phyloP scores from a whole-genome alignment of 2,113 vertebrate genomes.

The Phalacrocorax pelagicus region DNA sequence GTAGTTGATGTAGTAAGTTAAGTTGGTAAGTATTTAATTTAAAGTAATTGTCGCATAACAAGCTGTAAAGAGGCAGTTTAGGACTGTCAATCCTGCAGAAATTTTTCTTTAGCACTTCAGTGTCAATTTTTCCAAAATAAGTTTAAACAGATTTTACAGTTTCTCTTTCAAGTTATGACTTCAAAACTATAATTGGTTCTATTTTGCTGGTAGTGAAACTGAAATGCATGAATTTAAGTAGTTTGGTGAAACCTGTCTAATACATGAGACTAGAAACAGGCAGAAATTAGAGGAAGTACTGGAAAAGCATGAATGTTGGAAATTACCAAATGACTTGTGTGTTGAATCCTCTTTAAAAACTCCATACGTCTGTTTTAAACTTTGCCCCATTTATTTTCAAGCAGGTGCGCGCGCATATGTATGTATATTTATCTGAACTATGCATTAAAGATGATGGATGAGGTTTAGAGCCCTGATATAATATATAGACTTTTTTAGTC shows the following conservation, averaged over 20 bases:
- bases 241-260: slow-evolving; percentile 50
- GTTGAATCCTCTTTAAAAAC: slow-evolving; percentile 63
- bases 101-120: slow-evolving; percentile 49
- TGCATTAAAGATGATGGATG: slow-evolving; percentile 69
- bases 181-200: slow-evolving; percentile 50
- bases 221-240: slow-evolving; percentile 48
- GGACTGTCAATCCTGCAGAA: slow-evolving; percentile 59
- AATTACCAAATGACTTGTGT: slow-evolving; percentile 65
- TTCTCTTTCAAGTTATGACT: slow-evolving; percentile 25
- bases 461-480: slow-evolving; percentile 64
- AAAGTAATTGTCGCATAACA: slow-evolving; percentile 50
- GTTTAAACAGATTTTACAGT: slow-evolving; percentile 52
- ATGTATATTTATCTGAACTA: slow-evolving; percentile 55
- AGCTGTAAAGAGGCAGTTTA: slow-evolving; percentile 64
- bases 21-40: slow-evolving; percentile 84
- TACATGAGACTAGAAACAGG: slow-evolving; percentile 63
- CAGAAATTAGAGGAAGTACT: slow-evolving; percentile 54
- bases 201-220: slow-evolving; percentile 40
- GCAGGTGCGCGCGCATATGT: slow-evolving; percentile 60
- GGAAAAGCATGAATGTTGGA: slow-evolving; percentile 63
- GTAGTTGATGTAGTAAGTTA: slow-evolving; percentile 80
- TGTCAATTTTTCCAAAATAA: slow-evolving; percentile 63
- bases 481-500: slow-evolving; percentile 43
- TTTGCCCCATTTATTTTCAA: slow-evolving; percentile 61
- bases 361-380: slow-evolving; percentile 47